Base-by-base conservation (phyloP, 2,888 invertebrate genomes). In the Choristoneura rosaceana region DNA sequence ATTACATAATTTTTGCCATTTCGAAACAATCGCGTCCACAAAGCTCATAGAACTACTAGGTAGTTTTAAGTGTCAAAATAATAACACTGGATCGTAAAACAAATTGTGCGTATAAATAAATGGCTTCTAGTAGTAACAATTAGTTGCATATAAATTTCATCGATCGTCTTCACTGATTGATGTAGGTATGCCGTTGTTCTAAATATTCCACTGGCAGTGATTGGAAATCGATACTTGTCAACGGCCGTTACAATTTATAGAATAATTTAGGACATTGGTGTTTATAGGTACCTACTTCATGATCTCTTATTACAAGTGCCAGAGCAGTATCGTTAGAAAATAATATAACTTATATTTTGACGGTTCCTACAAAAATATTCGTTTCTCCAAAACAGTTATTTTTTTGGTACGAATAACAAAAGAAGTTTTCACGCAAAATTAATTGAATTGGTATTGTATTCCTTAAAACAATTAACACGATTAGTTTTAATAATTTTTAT, bases 141-240 rank as follows among this genome's bases (percentile, higher is more conserved):
- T 59, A 58, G 43, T 61, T 61, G 61, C 43, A 64, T 45, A 25
- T 15, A 25, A 58, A n/a, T 58, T 59, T 55, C n/a, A 67, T 58
- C 47, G 47, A 38, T 62, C 58, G 41, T 62, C 66, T 65, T 55
- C 77, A 81, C 80, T 82, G 84, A 87, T 87, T 85, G 86, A 84
- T 84, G 78, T 38, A 38, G 38, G 38, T 84, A 86, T 87, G 88
- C 84, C 81, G 80, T 83, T 79, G 76, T 78, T 82, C 79, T 78
- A 84, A 83, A 84, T 82, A 82, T 84, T 81, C 81, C 80, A 79
- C 80, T 83, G 81, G 77, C 76, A 74, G 47, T 70, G 67, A 74
- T 74, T 70, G 65, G 33, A 68, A 17, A 14, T 17, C 45, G 60
- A 70, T 69, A 45, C 45, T 67, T 52, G 64, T 50, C 74, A 73